These are phyloP conservation scores for Ectropis crepuscularia DNA, from an alignment of 2,888 invertebrate species.

Conservation along the genomic window DNA sequence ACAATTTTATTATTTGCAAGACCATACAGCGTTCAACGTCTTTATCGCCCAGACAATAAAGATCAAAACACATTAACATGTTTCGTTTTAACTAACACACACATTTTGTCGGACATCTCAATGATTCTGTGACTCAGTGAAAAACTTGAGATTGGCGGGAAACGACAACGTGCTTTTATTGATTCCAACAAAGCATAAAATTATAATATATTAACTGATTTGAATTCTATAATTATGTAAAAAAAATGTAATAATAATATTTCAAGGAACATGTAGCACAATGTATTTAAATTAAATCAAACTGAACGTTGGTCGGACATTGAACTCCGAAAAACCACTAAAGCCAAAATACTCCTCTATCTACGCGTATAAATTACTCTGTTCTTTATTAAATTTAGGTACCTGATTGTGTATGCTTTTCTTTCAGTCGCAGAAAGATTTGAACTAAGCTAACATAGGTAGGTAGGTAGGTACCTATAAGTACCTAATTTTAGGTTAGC, in stretches of 20 bases:
- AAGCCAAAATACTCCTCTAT: constrained; percentile 1
- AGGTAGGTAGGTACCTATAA: too few species aligned
- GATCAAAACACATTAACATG: constrained; percentile 40
- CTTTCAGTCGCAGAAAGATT: too few species aligned
- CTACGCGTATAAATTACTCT: background rate
- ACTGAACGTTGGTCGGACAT: constrained; percentile 4
- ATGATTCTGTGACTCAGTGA: constrained; percentile 60
- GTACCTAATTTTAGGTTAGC: too few species aligned
- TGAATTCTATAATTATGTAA: background rate
- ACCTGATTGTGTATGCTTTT: background rate
- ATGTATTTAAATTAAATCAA: constrained; percentile 17
- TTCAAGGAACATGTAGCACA: background rate
- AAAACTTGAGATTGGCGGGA: constrained; percentile 51
- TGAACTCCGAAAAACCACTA: constrained; percentile 18
- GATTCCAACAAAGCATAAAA: background rate
- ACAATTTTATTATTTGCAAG: constrained; percentile 45
- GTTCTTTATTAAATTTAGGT: background rate
- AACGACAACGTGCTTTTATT: constrained; percentile 49
- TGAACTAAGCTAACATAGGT: too few species aligned
- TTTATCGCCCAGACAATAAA: constrained; percentile 42
- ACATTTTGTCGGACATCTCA: constrained; percentile 50
- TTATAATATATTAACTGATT: too few species aligned
- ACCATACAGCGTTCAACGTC: constrained; percentile 9
- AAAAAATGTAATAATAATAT: constrained; percentile 23
- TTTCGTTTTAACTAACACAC: constrained; percentile 13